Base-by-base conservation (phyloP, 2,113 vertebrate genomes). In the Dinomys branickii region DNA sequence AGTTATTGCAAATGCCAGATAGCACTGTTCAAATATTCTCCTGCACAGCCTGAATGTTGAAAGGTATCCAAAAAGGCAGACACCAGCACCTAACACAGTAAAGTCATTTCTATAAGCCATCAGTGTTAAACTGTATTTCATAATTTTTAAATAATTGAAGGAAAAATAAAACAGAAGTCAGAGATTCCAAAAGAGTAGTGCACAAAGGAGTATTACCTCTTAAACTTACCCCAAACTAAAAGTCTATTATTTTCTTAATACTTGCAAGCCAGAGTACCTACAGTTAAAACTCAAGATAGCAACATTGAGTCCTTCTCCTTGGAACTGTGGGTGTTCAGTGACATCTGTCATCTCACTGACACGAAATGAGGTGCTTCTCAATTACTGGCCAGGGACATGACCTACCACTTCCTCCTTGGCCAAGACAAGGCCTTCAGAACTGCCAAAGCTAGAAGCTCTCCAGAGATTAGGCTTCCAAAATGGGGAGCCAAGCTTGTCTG, bases 181-280 rank as follows among this genome's bases (percentile, higher is more conserved):
- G 47, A 86, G n/a, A 92, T 65, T 71, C 41, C 47, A 96, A 95
- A 95, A 92, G 3, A 59, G 30, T 14, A 67, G 19, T 90, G 12
- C 59, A 33, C 12, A 89, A 95, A 93, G 28, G 13, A 52, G 14
- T 35, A 71, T n/a, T 9, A 56, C n/a, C 6, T 85, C 54, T 47
- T 54, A 85, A 80, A 47, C 30, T 85, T 54, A 41, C n/a, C 38
- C 35, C 59, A 85, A 90, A 30, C 38, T 85, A 93, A 73, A 91
- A 78, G 19, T 88, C 41, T 73, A 93, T 69, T 88, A 86, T 96
- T 77, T 94, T 30, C 58, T 97, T 92, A 92, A 75, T 33, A 80
- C 71, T 81, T 94, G 22, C 44, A 91, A 90, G 86, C 50, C 67
- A 84, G 47, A 90, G 58, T 77, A 91, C 50, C 50, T 61, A 65